phyloP scores from a whole-genome alignment of 2,113 vertebrate species.

The Rattus norvegicus region DNA sequence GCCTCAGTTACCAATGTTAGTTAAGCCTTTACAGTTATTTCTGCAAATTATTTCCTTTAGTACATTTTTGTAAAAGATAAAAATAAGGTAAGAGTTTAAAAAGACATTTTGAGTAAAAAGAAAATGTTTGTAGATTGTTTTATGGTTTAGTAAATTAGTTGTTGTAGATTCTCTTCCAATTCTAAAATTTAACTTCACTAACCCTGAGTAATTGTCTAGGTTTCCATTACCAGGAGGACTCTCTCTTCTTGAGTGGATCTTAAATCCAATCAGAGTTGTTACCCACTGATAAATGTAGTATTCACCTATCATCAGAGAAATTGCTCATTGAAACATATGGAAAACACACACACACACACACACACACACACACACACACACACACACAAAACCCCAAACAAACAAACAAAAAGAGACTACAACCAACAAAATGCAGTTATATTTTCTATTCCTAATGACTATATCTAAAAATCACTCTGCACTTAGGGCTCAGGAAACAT shows the following conservation, averaged over 20 bases:
- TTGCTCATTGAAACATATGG: background rate
- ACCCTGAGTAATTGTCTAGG: background rate
- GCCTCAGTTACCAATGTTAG: background rate
- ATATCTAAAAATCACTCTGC: background rate
- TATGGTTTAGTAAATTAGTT: background rate
- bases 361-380: no score
- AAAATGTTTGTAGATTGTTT: background rate
- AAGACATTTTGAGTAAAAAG: background rate
- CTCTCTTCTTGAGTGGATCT: background rate
- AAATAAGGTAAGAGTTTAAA: background rate
- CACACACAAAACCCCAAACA: background rate
- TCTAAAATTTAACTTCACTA: background rate
- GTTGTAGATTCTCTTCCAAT: background rate
- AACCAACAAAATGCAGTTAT: no score
- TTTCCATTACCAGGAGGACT: background rate
- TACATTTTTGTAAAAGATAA: background rate
- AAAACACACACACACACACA: background rate
- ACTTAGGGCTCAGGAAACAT: background rate
- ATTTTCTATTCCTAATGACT: background rate
- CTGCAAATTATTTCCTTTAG: slow-evolving; percentile 2
- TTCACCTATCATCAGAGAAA: background rate
- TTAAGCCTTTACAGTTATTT: background rate
- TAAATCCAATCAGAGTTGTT: background rate
- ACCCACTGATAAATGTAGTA: background rate
- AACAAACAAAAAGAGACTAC: background rate